Evolutionary conservation across 2,888 invertebrate species (phyloP), one percentile per base, ranked within the genome.

Genomic region (Mesochorus sp.): DNA sequence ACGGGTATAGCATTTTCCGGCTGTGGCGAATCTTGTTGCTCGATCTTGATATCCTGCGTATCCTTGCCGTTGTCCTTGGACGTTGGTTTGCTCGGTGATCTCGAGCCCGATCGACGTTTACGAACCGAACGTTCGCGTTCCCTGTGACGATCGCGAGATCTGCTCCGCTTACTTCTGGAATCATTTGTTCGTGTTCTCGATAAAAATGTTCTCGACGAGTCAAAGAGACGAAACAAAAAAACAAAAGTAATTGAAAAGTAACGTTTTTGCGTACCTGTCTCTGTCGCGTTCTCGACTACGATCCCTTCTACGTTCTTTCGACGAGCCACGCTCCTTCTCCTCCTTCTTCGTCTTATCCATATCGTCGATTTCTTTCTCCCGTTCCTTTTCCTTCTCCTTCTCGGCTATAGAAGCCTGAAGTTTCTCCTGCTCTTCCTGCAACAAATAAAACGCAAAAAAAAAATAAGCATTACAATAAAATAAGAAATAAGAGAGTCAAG

Each of bases 351-450:
- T 74, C 82, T 90, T 90, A 49, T 90, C 89, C 3, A 82, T 81
- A 24, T 89, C 90, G 81, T 89, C 89, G 66, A 90, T 91, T n/a
- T 82, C 91, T 70, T 83, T 81, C 55, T 92, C 92, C 2, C 91
- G 89, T 39, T 92, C 92, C 68, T 91, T 91, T 37, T 91, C 91
- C 82, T 91, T 91, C 66, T 93, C 93, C 68, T 92, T 92, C 57
- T 91, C 92, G 79, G 92, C 92, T 73, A 93, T 82, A 17, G 91
- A 92, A 31, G 92, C 93, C 86, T 93, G 94, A 72, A 96, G 94
- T 87, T 95, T 94, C 76, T 96, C 95, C 89, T 96, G 95, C 81
- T 96, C 96, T 90, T 96, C 96, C 95, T 95, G 81, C 34, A 75
- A 73, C 44, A 59, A 59, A 51, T 14, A 49, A 51, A 4, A 14